Base-by-base conservation (phyloP, 2,888 invertebrate species). In the Bursaphelenchus okinawaensis region DNA sequence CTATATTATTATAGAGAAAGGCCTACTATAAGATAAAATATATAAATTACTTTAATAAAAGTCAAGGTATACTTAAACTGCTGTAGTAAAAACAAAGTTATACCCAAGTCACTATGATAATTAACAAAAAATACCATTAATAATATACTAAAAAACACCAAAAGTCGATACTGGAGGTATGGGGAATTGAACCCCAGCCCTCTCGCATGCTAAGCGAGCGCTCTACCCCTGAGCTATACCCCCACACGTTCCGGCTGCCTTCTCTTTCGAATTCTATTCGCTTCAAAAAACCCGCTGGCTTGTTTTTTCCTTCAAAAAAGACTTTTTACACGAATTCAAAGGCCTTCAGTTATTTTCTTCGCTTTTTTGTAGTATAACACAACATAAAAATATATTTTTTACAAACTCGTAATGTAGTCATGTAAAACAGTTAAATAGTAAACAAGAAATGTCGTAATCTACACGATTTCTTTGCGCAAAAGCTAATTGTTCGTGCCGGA, bases 121-220 rank as follows among this genome's bases (percentile, higher is more conserved):
- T n/a, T n/a, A n/a, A n/a, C n/a, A n/a, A n/a, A n/a, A n/a, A n/a
- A n/a, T n/a, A n/a, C n/a, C n/a, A n/a, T 40, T 40, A 40, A 16
- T 40, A 40, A n/a, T 1, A 40, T n/a, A 4, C 6, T 40, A 12
- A 40, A 40, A 40, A 40, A 40, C n/a, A 16, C 40, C 16, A 40
- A 40, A 40, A 40, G n/a, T 12, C 3, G n/a, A 23, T 26, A 26
- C 66, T 70, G 70, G 70, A 70, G 70, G 66, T 71, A 68, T 63
- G 70, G 72, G 71, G 71, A 65, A 70, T 72, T 60, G 71, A 71
- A 72, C 72, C 71, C 72, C 67, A 61, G 71, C 63, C 71, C 62
- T 72, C 72, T 72, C 72, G 73, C 73, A 72, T 72, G 72, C 72
- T 59, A 72, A 74, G 72, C 72, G 72, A 72, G 72, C 72, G 73